Evolutionary conservation across 2,113 vertebrate genomes (phyloP), one percentile per base, ranked within the genome.

Genomic region (Cochlearius cochlearius): DNA sequence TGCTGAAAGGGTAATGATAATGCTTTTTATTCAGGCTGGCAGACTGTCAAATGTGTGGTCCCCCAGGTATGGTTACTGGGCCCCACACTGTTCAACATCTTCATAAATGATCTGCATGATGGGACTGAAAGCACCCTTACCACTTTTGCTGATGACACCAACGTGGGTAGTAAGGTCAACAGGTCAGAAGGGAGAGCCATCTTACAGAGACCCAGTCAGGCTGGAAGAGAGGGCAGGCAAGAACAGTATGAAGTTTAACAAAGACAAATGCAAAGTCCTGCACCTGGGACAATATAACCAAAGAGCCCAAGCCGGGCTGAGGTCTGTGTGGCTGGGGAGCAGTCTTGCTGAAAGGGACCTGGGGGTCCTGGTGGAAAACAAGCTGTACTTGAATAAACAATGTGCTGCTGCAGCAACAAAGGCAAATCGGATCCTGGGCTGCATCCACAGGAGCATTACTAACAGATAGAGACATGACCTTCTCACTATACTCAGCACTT

Each of bases 51-150:
- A 43, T 43, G 41, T 43, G 41, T 18, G 17, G 23, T 64, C 18
- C 21, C 10, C 8, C 26, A 45, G 11, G 26, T 11, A 23, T 11
- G 2, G 1, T 8, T 30, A 23, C 19, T 23, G 32, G 38, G 14
- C 16, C 29, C 30, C 19, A 29, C 4, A 7, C 8, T 79, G 18
- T n/a, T 79, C 76, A 53, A 17, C 8, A n/a, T 17, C 23, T 79
- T 52, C 22, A n/a, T 20, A 52, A 52, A 21, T 1, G 2, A 21
- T n/a, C 25, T 29, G 11, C 14, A 3, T 2, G 11, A n/a, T 43
- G 38, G 27, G 10, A 22, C 8, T 53, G 23, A 66, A 66, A 66
- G n/a, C 14, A 43, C 11, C 4, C 18, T 53, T 5, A 2, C 13
- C 18, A 22, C n/a, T 4, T n/a, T n/a, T 64, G 30, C 60, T 43